phyloP scores from a whole-genome alignment of 2,113 vertebrate species.

The Rhinopithecus roxellana region DNA sequence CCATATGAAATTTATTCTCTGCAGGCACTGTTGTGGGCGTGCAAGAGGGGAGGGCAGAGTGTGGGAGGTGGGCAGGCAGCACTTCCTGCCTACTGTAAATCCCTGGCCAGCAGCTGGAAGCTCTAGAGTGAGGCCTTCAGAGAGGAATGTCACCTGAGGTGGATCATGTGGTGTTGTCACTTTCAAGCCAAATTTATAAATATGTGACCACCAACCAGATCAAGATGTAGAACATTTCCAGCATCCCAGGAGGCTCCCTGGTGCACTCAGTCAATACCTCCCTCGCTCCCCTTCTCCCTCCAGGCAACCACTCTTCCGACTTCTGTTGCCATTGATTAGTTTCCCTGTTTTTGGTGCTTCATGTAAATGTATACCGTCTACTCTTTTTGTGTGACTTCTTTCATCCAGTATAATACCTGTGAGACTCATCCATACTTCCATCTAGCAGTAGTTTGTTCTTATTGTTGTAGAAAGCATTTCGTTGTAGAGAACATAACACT shows the following conservation, averaged over 20 bases:
- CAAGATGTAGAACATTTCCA: neutral
- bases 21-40: neutral
- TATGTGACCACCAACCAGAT: neutral
- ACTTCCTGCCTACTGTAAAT: neutral
- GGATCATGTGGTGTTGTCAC: neutral
- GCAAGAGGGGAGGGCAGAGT: neutral
- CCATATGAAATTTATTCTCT: neutral
- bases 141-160: neutral
- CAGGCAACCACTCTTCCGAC: neutral
- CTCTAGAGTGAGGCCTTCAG: neutral
- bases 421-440: neutral
- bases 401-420: neutral
- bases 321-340: neutral
- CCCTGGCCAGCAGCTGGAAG: neutral
- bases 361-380: neutral
- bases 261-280: too few relatives aligned
- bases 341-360: neutral
- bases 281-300: fast-evolving
- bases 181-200: neutral
- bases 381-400: neutral
- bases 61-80: neutral
- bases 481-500: neutral
- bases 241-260: neutral
- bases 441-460: neutral
- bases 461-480: neutral